phyloP scores from a whole-genome alignment of 2,797 vertebrate species.

The Eutrigla gurnardus region DNA sequence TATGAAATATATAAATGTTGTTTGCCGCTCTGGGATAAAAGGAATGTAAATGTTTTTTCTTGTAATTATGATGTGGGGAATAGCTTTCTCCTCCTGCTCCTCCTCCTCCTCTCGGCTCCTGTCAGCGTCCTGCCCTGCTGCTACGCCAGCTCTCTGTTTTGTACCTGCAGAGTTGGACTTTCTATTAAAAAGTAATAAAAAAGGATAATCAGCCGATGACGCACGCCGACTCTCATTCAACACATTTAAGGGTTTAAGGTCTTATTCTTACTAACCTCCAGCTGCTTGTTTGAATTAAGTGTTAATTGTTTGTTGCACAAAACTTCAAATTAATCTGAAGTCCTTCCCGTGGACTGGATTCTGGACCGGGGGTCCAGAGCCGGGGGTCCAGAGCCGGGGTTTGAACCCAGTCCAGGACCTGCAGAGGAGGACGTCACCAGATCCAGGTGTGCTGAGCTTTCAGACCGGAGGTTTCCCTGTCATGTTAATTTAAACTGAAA shows the following conservation, averaged over 20 bases:
- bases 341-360: too few relatives aligned
- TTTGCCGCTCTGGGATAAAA: slow-evolving; percentile 70
- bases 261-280: background rate
- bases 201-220: slow-evolving; percentile 46
- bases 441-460: too few relatives aligned
- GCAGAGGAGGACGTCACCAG: too few relatives aligned
- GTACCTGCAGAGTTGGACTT: slow-evolving; percentile 76
- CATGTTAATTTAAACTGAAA: too few relatives aligned
- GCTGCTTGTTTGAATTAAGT: too few relatives aligned
- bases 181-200: slow-evolving; percentile 78
- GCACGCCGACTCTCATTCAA: background rate
- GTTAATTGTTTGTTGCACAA: too few relatives aligned
- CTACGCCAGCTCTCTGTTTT: slow-evolving; percentile 74
- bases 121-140: slow-evolving; percentile 69
- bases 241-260: background rate
- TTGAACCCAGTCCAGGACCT: too few relatives aligned
- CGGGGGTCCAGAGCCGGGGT: too few relatives aligned
- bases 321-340: too few relatives aligned
- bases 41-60: slow-evolving; percentile 60
- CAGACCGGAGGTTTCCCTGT: too few relatives aligned
- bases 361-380: too few relatives aligned
- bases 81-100: slow-evolving; percentile 35
- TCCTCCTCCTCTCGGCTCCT: slow-evolving; percentile 11
- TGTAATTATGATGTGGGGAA: slow-evolving; percentile 54
- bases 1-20: slow-evolving; percentile 49